These are phyloP conservation scores for Sebastes kiyomatsui DNA, from an alignment of 2,797 vertebrate genomes.

Conservation along the genomic window DNA sequence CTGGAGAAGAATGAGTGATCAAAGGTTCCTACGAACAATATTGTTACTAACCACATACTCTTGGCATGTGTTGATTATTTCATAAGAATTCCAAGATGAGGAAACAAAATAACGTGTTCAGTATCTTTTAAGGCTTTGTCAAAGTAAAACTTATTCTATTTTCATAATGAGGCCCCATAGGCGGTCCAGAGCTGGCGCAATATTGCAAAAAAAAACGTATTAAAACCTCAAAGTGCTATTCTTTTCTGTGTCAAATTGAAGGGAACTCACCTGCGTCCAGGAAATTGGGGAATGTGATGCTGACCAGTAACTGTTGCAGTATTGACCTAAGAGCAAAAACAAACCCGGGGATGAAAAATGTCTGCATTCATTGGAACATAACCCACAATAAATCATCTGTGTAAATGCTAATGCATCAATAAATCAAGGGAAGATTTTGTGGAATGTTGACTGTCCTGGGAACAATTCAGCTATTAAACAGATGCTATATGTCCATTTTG, in stretches of 20 bases:
- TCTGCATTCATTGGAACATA: slow-evolving; percentile 11
- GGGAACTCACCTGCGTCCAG: slow-evolving; percentile 90
- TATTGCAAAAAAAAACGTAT: not conserved
- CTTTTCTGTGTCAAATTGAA: not conserved
- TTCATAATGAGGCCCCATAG: slow-evolving; percentile 3
- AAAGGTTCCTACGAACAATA: not conserved
- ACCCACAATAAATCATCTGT: slow-evolving; percentile 10
- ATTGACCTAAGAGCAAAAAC: slow-evolving; percentile 87
- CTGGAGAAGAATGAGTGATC: not conserved
- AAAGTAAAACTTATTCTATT: not conserved
- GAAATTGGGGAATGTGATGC: slow-evolving; percentile 90
- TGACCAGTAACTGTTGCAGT: slow-evolving; percentile 92
- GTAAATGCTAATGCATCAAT: slow-evolving; percentile 18
- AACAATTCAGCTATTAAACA: slow-evolving; percentile 69
- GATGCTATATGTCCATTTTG: slow-evolving; percentile 57
- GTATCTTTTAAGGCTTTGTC: slow-evolving; percentile 13
- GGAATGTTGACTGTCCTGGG: slow-evolving; percentile 58
- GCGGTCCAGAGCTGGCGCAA: not conserved
- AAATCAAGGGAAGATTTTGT: slow-evolving; percentile 55
- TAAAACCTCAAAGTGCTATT: not conserved
- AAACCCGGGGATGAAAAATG: slow-evolving; percentile 15
- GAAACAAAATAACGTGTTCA: slow-evolving; percentile 1
- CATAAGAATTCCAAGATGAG: not conserved
- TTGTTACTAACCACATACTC: not conserved
- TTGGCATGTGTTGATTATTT: not conserved